A percentile compares a stretch with the other conserved stretches of the same genome.
Evolutionary conservation across 1,140 invertebrate genomes (phyloP).

Genomic region (Drosophila quadrilineata): DNA sequence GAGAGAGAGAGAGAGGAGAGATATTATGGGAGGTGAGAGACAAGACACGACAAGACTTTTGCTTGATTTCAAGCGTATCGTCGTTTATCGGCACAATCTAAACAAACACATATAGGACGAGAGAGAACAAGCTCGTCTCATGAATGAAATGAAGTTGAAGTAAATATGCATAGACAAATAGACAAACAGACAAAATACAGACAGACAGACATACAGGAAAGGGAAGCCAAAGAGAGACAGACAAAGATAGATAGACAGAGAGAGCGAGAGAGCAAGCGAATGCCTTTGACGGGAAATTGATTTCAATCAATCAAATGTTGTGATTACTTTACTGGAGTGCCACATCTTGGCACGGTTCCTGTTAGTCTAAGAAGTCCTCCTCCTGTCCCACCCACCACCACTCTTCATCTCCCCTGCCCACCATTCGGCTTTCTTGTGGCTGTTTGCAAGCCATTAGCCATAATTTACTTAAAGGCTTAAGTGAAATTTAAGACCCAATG

Average conservation of each 20-base stretch:
- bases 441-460: constrained; percentile 66
- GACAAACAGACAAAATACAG: constrained; percentile 5
- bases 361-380: not conserved
- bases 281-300: constrained; percentile 77
- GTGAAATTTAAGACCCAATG: constrained; percentile 48
- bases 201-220: constrained; percentile 28
- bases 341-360: constrained; percentile 39
- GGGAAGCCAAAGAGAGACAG: constrained; percentile 1
- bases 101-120: constrained; percentile 17
- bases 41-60: constrained; percentile 14
- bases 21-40: no score
- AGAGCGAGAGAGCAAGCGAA: constrained; percentile 18
- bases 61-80: constrained; percentile 64
- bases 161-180: constrained; percentile 62
- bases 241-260: constrained; percentile 19
- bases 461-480: constrained; percentile 77
- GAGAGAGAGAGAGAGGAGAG: not conserved
- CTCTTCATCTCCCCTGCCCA: constrained; percentile 1
- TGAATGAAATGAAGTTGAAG: constrained; percentile 52
- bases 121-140: no score
- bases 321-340: constrained; percentile 71
- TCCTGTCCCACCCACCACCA: not conserved
- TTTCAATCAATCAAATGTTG: constrained; percentile 80
- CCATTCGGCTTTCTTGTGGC: constrained; percentile 34
- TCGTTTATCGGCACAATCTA: constrained; percentile 42